phyloP scores from a whole-genome alignment of 2,113 vertebrate species.

The Melanerpes aurifrons region DNA sequence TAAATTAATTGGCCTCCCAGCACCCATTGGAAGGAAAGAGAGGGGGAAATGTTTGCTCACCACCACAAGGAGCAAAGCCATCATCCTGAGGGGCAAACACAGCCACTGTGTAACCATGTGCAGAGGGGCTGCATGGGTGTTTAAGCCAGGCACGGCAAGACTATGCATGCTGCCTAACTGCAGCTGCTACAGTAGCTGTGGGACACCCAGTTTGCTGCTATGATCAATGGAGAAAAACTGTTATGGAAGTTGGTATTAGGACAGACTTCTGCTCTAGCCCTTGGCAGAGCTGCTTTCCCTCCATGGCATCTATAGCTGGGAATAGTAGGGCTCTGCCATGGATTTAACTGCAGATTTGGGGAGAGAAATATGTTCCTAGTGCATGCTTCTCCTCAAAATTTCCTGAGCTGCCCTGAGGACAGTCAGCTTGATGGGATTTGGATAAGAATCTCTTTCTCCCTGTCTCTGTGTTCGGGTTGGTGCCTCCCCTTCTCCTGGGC shows the following conservation, averaged over 20 bases:
- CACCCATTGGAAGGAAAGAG: not conserved
- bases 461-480: not conserved
- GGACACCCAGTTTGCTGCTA: not conserved
- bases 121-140: not conserved
- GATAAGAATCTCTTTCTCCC: not conserved
- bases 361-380: not conserved
- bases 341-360: not conserved
- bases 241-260: not conserved
- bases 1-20: not conserved
- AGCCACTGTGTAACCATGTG: not conserved
- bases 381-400: not conserved
- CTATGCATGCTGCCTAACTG: not conserved
- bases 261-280: not conserved
- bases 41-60: not conserved
- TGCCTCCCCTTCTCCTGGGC: not conserved
- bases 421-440: not conserved
- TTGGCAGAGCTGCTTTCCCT: not conserved
- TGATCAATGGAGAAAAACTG: not conserved
- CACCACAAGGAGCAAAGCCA: not conserved
- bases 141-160: not conserved
- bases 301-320: rapidly evolving
- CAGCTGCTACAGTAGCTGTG: not conserved
- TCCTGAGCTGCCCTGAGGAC: not conserved
- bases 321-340: not conserved
- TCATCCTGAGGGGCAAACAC: not conserved